Conservation (phyloP, 2,113 vertebrate species). For the Ornithorhynchus anatinus region DNA sequence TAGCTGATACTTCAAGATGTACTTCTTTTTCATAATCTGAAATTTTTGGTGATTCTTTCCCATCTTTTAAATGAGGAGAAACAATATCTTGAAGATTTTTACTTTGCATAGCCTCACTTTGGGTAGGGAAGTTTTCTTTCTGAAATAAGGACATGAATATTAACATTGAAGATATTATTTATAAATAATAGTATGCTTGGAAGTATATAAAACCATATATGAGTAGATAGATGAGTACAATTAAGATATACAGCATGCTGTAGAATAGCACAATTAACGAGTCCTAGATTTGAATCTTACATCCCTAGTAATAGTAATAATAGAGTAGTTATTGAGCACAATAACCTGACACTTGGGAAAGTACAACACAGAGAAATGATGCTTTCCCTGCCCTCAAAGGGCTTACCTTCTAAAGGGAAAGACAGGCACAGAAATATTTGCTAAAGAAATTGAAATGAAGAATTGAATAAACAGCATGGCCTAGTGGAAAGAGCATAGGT, state of each 20-base stretch:
- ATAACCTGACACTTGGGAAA: too few species aligned
- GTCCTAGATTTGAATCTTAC: not conserved
- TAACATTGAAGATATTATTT: too few species aligned
- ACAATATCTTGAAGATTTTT: slow-evolving; percentile 23
- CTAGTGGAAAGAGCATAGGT: too few species aligned
- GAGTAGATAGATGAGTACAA: too few species aligned
- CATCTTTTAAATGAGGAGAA: slow-evolving; percentile 1
- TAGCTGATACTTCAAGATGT: slow-evolving; percentile 2
- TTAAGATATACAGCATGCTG: not conserved
- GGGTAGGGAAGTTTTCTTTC: slow-evolving; percentile 40
- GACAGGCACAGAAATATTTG: too few species aligned
- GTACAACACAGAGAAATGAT: too few species aligned
- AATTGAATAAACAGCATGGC: too few species aligned
- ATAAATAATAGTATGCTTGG: not conserved
- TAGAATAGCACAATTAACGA: not conserved
- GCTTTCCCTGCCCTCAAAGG: too few species aligned
- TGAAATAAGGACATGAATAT: slow-evolving; percentile 23
- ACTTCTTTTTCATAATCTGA: not conserved
- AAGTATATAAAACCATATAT: not conserved
- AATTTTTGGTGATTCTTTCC: not conserved
- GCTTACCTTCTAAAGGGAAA: too few species aligned
- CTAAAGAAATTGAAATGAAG: too few species aligned
- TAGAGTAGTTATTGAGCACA: too few species aligned
- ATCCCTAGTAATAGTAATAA: too few species aligned
- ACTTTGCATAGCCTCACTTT: slow-evolving; percentile 23